phyloP scores from a whole-genome alignment of 2,113 vertebrate genomes.

The Albula goreensis region DNA sequence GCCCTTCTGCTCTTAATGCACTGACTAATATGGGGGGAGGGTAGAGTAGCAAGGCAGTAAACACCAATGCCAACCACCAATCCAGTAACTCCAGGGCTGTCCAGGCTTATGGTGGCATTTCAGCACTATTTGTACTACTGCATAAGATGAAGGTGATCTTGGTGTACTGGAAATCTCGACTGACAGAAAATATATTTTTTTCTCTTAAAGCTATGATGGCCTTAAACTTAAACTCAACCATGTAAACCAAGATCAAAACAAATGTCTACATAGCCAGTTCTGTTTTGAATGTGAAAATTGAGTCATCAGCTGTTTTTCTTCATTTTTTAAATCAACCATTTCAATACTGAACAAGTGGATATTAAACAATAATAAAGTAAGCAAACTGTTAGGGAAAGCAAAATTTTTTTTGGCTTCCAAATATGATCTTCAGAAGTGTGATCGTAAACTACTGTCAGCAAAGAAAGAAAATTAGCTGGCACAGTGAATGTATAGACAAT shows the following conservation, averaged over 20 bases:
- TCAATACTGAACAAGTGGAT: neutral
- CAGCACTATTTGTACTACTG: neutral
- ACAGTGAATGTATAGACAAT: constrained; percentile 13
- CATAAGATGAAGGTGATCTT: neutral
- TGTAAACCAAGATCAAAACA: neutral
- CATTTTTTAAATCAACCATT: neutral
- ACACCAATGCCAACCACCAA: neutral
- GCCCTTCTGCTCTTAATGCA: constrained; percentile 4
- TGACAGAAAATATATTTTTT: neutral
- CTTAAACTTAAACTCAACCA: neutral
- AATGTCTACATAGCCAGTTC: neutral
- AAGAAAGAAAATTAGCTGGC: constrained; percentile 22
- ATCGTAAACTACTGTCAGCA: neutral
- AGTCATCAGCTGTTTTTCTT: neutral
- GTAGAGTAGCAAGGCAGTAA: neutral
- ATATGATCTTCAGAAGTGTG: constrained; percentile 21
- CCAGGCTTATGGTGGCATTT: neutral
- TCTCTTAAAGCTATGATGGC: neutral
- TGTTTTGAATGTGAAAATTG: neutral
- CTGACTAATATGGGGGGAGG: neutral
- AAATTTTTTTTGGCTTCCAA: constrained; percentile 14
- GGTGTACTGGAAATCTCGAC: neutral
- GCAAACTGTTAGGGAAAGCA: neutral
- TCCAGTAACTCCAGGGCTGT: neutral
- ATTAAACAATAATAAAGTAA: too few species aligned